These are phyloP conservation scores for Okamejei kenojei DNA, from an alignment of 2,797 vertebrate species.

Conservation along the genomic window DNA sequence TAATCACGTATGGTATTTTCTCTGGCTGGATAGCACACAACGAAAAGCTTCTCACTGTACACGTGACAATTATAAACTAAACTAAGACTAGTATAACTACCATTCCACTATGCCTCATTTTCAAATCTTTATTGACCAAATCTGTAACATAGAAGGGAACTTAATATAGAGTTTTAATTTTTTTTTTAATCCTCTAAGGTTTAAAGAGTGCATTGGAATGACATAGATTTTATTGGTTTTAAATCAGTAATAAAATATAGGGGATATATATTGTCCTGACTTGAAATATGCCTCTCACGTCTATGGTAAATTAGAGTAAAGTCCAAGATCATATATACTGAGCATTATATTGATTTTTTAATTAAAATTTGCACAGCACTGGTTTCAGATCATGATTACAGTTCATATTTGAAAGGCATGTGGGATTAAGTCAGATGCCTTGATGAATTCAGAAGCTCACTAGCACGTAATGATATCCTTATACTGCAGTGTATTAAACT, in stretches of 20 bases:
- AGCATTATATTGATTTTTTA: constrained; percentile 19
- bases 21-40: too few relatives aligned
- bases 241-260: background rate
- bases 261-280: background rate
- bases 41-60: too few relatives aligned
- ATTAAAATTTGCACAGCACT: background rate
- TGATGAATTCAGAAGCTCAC: constrained; percentile 10
- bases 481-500: background rate
- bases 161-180: background rate
- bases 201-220: background rate
- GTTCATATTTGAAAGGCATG: constrained; percentile 16
- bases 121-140: background rate
- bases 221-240: background rate
- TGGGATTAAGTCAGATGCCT: constrained; percentile 16
- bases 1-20: too few relatives aligned
- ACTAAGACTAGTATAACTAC: too few relatives aligned
- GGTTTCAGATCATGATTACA: constrained; percentile 15
- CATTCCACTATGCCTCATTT: too few relatives aligned
- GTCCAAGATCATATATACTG: background rate
- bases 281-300: background rate
- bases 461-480: background rate
- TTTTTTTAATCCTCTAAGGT: background rate
- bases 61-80: too few relatives aligned
- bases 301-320: background rate
- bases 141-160: background rate